phyloP scores from a whole-genome alignment of 2,797 vertebrate genomes.

The Furcifer pardalis region DNA sequence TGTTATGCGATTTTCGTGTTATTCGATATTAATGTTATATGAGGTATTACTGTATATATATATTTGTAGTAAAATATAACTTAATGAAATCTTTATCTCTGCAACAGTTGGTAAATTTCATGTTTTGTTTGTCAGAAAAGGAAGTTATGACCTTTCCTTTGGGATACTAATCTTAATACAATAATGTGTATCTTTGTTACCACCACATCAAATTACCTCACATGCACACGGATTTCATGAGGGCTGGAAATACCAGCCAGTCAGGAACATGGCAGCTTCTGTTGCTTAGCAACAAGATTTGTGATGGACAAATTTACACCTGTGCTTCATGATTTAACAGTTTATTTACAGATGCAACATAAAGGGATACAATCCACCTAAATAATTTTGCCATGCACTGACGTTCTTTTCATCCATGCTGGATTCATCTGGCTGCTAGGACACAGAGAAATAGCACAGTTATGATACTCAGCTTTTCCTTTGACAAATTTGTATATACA shows the following conservation, averaged over 20 bases:
- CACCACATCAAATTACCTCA: constrained; percentile 10
- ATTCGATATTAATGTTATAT: no score
- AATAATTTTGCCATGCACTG: no score
- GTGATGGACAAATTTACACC: not conserved
- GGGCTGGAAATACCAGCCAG: constrained; percentile 1
- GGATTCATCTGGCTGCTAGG: not conserved
- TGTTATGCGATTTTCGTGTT: no score
- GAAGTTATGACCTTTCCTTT: constrained; percentile 25
- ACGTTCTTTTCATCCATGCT: not conserved
- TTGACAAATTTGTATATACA: not conserved
- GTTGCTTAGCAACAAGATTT: not conserved
- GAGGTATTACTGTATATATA: no score
- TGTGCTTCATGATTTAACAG: not conserved
- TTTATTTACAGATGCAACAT: not conserved
- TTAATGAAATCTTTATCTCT: not conserved
- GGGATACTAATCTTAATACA: constrained; percentile 1
- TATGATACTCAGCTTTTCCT: no score
- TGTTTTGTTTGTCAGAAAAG: constrained; percentile 9
- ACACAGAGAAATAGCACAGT: not conserved
- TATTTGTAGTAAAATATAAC: no score
- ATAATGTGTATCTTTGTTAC: not conserved
- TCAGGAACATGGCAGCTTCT: not conserved
- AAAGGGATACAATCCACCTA: not conserved
- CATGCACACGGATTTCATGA: not conserved
- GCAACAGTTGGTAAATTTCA: not conserved